These are phyloP conservation scores for Platycheirus albimanus DNA, from an alignment of 2,888 invertebrate genomes.

Conservation along the genomic window DNA sequence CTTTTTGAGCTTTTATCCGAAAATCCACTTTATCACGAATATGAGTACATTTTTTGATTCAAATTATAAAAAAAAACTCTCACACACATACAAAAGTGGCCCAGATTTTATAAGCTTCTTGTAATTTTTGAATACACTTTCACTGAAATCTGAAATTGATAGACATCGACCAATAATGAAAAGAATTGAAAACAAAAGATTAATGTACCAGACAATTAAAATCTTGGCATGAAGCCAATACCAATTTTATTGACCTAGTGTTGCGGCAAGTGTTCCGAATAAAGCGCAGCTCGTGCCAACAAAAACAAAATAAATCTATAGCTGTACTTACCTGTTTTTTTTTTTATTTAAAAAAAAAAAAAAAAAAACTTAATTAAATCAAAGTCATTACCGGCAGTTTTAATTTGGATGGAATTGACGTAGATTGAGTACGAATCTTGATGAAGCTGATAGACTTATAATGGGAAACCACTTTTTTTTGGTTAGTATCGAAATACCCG, in stretches of 20 bases:
- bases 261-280: background rate
- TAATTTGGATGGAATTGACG: slow-evolving; percentile 35
- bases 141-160: background rate
- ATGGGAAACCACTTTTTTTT: slow-evolving; percentile 44
- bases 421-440: slow-evolving; percentile 44
- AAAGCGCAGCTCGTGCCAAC: slow-evolving; percentile 18
- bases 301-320: slow-evolving; percentile 1
- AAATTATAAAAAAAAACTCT: background rate
- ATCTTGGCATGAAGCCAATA: background rate
- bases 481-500: background rate
- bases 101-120: background rate
- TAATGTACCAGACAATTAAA: background rate
- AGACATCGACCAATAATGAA: background rate
- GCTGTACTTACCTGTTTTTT: background rate
- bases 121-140: background rate
- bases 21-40: too few relatives aligned
- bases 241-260: slow-evolving; percentile 1
- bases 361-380: slow-evolving; percentile 38
- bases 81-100: background rate
- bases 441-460: slow-evolving; percentile 43
- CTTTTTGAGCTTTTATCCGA: too few relatives aligned
- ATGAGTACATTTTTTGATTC: too few relatives aligned
- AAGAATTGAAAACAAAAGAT: background rate
- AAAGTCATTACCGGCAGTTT: slow-evolving; percentile 53
- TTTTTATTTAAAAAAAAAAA: background rate